Conservation (phyloP, 2,113 vertebrate species). For the Eubucco bourcierii region DNA sequence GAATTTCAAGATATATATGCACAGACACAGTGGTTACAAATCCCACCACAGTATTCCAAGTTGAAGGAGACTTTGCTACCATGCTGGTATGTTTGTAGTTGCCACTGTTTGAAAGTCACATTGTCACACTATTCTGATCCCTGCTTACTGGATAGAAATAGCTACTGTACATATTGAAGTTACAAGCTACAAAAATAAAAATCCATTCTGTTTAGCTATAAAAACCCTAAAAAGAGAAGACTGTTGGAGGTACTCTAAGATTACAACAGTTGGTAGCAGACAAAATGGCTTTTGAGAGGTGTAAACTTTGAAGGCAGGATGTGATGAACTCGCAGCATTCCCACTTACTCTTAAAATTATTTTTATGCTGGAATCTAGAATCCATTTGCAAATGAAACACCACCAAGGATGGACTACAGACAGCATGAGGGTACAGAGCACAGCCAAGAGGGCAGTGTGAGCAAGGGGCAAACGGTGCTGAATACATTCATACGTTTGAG, state of each 20-base stretch:
- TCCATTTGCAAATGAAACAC: neutral
- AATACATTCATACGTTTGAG: conserved; percentile 16
- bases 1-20: conserved; percentile 37
- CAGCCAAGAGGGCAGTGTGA: neutral
- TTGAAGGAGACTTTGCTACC: neutral
- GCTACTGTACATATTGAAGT: conserved; percentile 28
- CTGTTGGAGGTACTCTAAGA: neutral
- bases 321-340: neutral
- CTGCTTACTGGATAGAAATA: conserved; percentile 33
- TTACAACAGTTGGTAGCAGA: neutral
- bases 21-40: conserved; percentile 34
- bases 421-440: neutral
- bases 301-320: conserved; percentile 33
- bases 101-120: neutral
- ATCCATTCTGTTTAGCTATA: conserved; percentile 46
- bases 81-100: conserved; percentile 38
- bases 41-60: conserved; percentile 12
- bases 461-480: neutral
- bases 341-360: neutral
- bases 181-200: conserved; percentile 73
- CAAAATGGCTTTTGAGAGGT: conserved; percentile 23
- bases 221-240: conserved; percentile 44
- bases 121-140: conserved; percentile 36
- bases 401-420: neutral
- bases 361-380: neutral